These are phyloP conservation scores for Lasioglossum lativentre DNA, from an alignment of 2,888 invertebrate genomes.

Conservation along the genomic window DNA sequence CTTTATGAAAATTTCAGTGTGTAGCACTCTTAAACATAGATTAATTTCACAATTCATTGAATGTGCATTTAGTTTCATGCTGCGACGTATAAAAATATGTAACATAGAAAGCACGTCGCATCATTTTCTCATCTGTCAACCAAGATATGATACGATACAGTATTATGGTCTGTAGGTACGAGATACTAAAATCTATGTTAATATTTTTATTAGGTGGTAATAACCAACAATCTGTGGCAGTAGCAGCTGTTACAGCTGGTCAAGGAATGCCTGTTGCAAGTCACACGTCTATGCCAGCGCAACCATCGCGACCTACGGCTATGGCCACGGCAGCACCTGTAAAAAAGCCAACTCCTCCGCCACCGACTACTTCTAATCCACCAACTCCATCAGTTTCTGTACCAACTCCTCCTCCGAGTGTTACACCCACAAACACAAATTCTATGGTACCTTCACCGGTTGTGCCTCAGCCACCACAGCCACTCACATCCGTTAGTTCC, in stretches of 20 bases:
- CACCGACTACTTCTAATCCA: constrained; percentile 77
- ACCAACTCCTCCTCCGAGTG: constrained; percentile 81
- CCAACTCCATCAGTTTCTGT: constrained; percentile 79
- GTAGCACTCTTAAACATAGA: neutral
- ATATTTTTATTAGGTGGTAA: constrained; percentile 80
- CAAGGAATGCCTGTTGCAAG: constrained; percentile 82
- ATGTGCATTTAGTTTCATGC: neutral
- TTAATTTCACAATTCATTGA: neutral
- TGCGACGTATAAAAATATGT: constrained; percentile 14
- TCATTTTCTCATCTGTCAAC: neutral
- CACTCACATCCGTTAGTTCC: constrained; percentile 78
- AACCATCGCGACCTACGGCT: constrained; percentile 80
- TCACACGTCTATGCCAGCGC: constrained; percentile 83
- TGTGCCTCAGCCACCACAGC: constrained; percentile 78
- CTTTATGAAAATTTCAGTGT: neutral
- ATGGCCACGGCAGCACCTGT: constrained; percentile 83
- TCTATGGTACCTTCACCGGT: constrained; percentile 80
- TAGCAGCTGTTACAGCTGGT: constrained; percentile 84
- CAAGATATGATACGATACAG: neutral
- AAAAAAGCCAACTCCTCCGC: constrained; percentile 81
- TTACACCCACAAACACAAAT: constrained; percentile 80
- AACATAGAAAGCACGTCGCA: constrained; percentile 25
- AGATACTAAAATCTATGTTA: constrained; percentile 11
- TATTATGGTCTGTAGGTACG: neutral
- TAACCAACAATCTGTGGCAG: constrained; percentile 86